These are phyloP conservation scores for Acanthiza pusilla DNA, from an alignment of 2,797 vertebrate species.

Conservation along the genomic window DNA sequence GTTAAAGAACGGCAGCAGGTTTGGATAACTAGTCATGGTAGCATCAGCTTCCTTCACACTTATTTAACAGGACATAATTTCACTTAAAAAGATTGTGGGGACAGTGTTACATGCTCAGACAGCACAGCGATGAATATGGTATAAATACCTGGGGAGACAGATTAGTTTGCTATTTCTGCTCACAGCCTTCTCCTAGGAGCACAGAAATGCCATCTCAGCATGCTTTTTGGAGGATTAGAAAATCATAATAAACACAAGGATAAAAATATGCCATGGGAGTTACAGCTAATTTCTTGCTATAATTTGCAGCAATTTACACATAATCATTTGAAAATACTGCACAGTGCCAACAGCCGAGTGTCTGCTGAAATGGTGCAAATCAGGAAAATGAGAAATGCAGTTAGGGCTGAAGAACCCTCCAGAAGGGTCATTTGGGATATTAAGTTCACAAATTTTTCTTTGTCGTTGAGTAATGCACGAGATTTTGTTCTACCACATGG, in stretches of 20 bases:
- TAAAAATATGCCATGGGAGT: slow-evolving; percentile 38
- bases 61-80: neutral
- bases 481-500: neutral
- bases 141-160: slow-evolving; percentile 55
- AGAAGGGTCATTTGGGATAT: neutral
- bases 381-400: neutral
- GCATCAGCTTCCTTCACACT: slow-evolving; percentile 21
- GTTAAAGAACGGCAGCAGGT: neutral
- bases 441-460: neutral
- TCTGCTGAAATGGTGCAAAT: slow-evolving; percentile 9
- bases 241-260: slow-evolving; percentile 27
- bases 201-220: slow-evolving; percentile 45
- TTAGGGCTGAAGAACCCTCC: neutral
- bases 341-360: neutral
- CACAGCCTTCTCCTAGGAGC: slow-evolving; percentile 31
- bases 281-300: slow-evolving; percentile 50
- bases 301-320: slow-evolving; percentile 55
- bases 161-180: slow-evolving; percentile 53
- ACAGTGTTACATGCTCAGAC: slow-evolving; percentile 11
- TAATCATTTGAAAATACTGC: slow-evolving; percentile 42
- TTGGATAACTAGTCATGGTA: neutral
- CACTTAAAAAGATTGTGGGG: slow-evolving; percentile 9
- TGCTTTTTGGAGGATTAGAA: slow-evolving; percentile 36
- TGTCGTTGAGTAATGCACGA: neutral
- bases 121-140: neutral